Conservation (phyloP, 2,888 invertebrate species). For the Platerodrilus igneus region DNA sequence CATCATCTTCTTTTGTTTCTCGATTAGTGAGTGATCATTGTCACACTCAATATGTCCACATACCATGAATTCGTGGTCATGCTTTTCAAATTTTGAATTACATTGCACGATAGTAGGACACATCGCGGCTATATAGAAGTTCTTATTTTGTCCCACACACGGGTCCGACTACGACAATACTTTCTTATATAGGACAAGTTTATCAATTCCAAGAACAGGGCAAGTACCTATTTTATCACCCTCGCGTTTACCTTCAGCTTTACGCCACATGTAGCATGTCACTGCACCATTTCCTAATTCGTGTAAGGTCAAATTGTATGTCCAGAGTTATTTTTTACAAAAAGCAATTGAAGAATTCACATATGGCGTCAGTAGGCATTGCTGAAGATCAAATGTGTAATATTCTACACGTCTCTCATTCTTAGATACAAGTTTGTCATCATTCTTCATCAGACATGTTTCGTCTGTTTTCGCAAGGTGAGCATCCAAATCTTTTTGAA, state of each 20-base stretch:
- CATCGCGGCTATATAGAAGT: slow-evolving; percentile 2
- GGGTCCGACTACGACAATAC: not conserved
- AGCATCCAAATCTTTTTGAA: too few species aligned
- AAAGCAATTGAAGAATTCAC: too few species aligned
- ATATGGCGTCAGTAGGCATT: too few species aligned
- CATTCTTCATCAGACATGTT: not conserved
- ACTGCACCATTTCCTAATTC: not conserved
- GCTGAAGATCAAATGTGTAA: too few species aligned
- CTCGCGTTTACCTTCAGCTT: not conserved
- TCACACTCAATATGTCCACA: slow-evolving; percentile 2
- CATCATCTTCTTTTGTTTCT: slow-evolving; percentile 8
- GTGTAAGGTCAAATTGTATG: slow-evolving; percentile 2
- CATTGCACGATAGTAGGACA: not conserved
- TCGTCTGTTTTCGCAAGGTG: not conserved
- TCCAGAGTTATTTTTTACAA: not conserved
- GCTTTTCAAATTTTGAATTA: not conserved
- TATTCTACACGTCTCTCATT: too few species aligned
- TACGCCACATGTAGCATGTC: slow-evolving; percentile 3
- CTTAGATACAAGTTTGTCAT: too few species aligned
- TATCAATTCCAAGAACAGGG: not conserved
- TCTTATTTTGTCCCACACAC: too few species aligned
- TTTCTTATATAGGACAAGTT: not conserved
- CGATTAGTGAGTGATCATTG: not conserved
- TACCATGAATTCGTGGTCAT: slow-evolving; percentile 1
- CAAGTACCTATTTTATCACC: not conserved